Percentiles rank a stretch among this genome's conserved stretches.
Conservation (phyloP, 2,113 vertebrate species). For the Tachuris rubrigastra region DNA sequence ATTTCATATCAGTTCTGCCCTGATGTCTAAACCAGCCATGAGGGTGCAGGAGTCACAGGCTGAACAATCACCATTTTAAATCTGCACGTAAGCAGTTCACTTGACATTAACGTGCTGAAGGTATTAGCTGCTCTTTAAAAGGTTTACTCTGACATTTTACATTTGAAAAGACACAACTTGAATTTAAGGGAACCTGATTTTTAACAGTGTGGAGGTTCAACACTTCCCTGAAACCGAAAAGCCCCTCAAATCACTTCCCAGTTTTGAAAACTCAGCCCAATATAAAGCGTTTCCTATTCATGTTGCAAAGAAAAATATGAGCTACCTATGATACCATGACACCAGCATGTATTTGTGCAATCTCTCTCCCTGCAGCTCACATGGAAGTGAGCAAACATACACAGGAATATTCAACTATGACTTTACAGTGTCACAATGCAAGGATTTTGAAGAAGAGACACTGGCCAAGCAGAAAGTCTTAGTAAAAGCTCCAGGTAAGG, state of each 20-base stretch:
- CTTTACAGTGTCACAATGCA: background rate
- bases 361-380: background rate
- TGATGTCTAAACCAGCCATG: background rate
- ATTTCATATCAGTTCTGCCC: background rate
- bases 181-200: background rate
- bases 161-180: background rate
- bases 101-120: background rate
- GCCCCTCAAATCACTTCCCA: background rate
- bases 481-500: constrained; percentile 16
- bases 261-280: background rate
- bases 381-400: background rate
- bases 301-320: background rate
- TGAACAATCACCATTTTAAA: background rate
- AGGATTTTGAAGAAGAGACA: background rate
- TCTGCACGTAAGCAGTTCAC: background rate
- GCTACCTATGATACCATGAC: background rate
- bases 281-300: background rate
- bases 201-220: background rate
- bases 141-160: background rate
- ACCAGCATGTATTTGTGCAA: background rate
- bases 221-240: background rate
- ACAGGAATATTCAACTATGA: background rate
- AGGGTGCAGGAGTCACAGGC: background rate
- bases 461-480: background rate
- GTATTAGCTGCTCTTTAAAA: background rate